Evolutionary conservation across 2,888 invertebrate species (phyloP), one percentile per base, ranked within the genome.

Genomic region (Pterostichus niger): DNA sequence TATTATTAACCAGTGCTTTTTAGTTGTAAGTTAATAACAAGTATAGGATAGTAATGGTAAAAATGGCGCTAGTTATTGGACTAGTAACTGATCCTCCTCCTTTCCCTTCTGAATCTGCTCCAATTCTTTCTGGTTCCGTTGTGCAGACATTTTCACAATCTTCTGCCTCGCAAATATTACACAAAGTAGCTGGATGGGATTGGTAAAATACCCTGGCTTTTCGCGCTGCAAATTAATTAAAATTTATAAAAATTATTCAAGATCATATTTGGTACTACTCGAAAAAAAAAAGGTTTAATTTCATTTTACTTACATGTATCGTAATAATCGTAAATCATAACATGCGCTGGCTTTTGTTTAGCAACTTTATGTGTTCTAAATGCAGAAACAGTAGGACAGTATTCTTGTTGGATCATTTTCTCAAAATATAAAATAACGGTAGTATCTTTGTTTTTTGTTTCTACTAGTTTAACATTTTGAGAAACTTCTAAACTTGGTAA

Each of bases 301-400:
- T 17, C 56, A n/a, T 56, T 31, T 64, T 85, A 92, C 95, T 93
- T 88, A 97, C 97, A 95, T 84, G 95, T 96, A 89, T 98, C 97
- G 87, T 98, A 98, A 86, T 98, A 96, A 89, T 99, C 98, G 86
- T 95, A 95, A 56, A 98, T 93, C 56, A 94, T 93, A 84, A 98
- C 96, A 86, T 96, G 93, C 31, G 96, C 97, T 7, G 97, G 95
- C 84, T 96, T 96, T 87, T 97, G 97, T 77, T 95, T 93, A 3
- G 97, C 96, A 10, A 97, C 96, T 88, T 96, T 95, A 88, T 96
- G 94, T 0, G 95, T 95, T 86, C 96, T 93, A 86, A 95, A 95
- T 6, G 96, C 96, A 6, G 95, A 95, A 54, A 98, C 93, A 3
- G 97, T 96, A 33, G 97, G 94, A 88, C 98, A 98, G 82, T 94